These are phyloP conservation scores for Agrilus biguttatus DNA, from an alignment of 2,888 invertebrate species.

Conservation along the genomic window DNA sequence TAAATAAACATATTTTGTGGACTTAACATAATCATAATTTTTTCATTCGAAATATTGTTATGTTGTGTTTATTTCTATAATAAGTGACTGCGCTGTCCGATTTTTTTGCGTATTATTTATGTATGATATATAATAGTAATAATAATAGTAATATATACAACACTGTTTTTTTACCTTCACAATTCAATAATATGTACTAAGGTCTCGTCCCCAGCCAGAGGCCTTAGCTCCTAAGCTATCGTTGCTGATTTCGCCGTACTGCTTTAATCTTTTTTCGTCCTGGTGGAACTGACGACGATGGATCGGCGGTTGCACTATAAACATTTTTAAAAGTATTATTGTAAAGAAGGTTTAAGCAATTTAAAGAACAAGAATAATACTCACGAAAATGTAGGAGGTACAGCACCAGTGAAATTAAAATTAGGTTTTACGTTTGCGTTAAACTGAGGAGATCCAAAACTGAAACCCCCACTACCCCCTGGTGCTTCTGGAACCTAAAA, in stretches of 20 bases:
- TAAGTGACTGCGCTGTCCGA: too few relatives aligned
- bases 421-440: conserved; percentile 32
- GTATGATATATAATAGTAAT: too few relatives aligned
- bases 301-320: conserved; percentile 17
- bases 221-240: conserved; percentile 12
- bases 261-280: conserved; percentile 34
- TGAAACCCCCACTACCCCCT: conserved; percentile 21
- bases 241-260: conserved; percentile 30
- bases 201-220: too few relatives aligned
- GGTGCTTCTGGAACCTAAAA: conserved; percentile 9
- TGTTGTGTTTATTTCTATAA: too few relatives aligned
- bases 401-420: conserved; percentile 36
- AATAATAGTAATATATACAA: too few relatives aligned
- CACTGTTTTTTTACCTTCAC: too few relatives aligned
- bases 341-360: background rate
- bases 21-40: too few relatives aligned
- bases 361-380: conserved; percentile 14
- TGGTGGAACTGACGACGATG: conserved; percentile 14
- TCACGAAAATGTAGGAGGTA: conserved; percentile 33
- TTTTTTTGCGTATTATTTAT: too few relatives aligned
- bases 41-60: too few relatives aligned
- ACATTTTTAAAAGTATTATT: conserved; percentile 5
- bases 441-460: conserved; percentile 25
- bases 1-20: too few relatives aligned
- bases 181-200: too few relatives aligned